Evolutionary conservation across 2,888 invertebrate genomes (phyloP).

Genomic region (Bembecia ichneumoniformis): DNA sequence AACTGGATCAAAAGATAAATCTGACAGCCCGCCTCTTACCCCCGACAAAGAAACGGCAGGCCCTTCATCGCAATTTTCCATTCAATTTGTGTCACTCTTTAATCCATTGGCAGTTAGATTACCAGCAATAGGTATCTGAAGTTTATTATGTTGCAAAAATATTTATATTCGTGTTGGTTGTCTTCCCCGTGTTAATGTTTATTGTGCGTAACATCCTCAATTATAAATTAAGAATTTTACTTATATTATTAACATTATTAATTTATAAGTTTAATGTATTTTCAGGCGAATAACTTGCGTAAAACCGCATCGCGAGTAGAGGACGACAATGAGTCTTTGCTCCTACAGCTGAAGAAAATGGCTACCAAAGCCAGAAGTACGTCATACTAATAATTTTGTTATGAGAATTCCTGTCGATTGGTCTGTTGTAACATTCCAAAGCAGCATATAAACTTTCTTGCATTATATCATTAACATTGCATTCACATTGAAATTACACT

Average conservation of each 20-base stretch:
- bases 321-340: conserved; percentile 96
- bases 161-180: conserved; percentile 19
- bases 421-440: conserved; percentile 26
- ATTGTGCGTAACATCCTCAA: conserved; percentile 27
- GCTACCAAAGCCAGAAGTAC: conserved; percentile 88
- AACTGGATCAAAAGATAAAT: conserved; percentile 33
- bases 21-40: conserved; percentile 64
- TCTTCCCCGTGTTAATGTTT: conserved; percentile 23
- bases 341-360: conserved; percentile 96
- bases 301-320: conserved; percentile 93
- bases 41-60: conserved; percentile 38
- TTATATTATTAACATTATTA: conserved; percentile 16
- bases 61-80: conserved; percentile 35
- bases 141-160: conserved; percentile 22
- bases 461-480: conserved; percentile 14
- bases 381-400: conserved; percentile 55
- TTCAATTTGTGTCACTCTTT: conserved; percentile 57
- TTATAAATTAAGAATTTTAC: conserved; percentile 13
- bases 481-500: conserved; percentile 15
- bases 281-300: conserved; percentile 88
- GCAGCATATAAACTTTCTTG: conserved; percentile 8
- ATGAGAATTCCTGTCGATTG: conserved; percentile 47
- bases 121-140: conserved; percentile 61
- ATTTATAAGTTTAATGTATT: conserved; percentile 52
- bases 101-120: conserved; percentile 64